phyloP scores from a whole-genome alignment of 1,140 invertebrate genomes.

The Mylabris phalerata region DNA sequence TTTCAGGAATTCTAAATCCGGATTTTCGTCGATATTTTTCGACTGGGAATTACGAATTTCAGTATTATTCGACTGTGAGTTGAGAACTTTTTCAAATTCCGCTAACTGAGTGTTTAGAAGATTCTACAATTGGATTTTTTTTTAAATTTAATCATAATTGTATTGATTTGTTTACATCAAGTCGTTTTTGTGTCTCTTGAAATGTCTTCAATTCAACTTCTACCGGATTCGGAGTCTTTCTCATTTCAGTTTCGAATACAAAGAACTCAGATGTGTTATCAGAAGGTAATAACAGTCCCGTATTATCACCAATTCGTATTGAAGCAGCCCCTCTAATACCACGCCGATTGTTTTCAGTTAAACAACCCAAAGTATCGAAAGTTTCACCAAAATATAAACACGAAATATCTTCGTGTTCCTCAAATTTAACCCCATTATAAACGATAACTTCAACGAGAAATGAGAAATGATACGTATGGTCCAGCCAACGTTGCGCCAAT shows the following conservation, averaged over 20 bases:
- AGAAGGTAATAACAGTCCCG: conserved; percentile 39
- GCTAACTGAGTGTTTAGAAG: too few relatives aligned
- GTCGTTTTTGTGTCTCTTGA: conserved; percentile 35
- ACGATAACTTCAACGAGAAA: conserved; percentile 44
- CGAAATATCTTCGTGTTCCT: conserved; percentile 41
- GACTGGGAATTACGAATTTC: too few relatives aligned
- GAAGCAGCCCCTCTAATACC: conserved; percentile 35
- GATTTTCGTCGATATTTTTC: too few relatives aligned
- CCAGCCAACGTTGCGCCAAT: conserved; percentile 45
- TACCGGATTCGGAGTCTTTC: conserved; percentile 21
- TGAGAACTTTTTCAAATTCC: too few relatives aligned
- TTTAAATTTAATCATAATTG: neutral
- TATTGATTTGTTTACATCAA: conserved; percentile 30
- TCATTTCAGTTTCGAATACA: conserved; percentile 20
- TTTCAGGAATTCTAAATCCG: neutral
- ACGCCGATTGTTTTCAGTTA: conserved; percentile 34
- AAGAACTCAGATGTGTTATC: conserved; percentile 23
- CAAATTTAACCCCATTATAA: conserved; percentile 46
- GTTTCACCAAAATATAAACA: conserved; percentile 38
- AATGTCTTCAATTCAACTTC: conserved; percentile 20
- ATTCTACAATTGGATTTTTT: too few relatives aligned
- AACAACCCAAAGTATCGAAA: conserved; percentile 37
- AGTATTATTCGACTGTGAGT: too few relatives aligned
- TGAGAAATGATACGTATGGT: conserved; percentile 41
- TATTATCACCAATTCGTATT: conserved; percentile 31